Percentiles rank a stretch among this genome's conserved stretches.
Conservation (phyloP, 2,113 vertebrate species). For the Peromyscus maniculatus region DNA sequence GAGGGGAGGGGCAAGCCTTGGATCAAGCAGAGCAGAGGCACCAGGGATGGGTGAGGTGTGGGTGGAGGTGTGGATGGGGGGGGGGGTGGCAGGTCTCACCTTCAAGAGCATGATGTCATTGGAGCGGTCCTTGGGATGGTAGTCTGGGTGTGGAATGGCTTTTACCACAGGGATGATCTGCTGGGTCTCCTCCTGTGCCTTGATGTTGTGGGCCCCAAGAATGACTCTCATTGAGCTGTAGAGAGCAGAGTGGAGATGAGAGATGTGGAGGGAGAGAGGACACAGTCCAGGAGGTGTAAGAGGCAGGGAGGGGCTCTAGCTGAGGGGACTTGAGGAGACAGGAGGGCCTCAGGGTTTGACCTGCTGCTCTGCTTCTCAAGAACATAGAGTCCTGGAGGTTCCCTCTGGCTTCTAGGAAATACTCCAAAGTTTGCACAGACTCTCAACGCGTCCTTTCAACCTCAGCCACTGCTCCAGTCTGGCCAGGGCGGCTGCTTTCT, state of each 20-base stretch:
- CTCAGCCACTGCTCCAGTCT: no score
- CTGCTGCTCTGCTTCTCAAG: background rate
- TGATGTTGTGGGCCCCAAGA: conserved; percentile 74
- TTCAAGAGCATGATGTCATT: conserved; percentile 75
- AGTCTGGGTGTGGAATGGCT: conserved; percentile 38
- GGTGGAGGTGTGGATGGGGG: no score
- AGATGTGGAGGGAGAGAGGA: rapidly evolving
- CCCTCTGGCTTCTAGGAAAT: background rate
- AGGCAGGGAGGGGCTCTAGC: background rate
- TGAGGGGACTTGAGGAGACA: background rate
- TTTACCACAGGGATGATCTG: conserved; percentile 2
- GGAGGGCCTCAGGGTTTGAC: no score
- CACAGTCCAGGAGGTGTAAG: background rate
- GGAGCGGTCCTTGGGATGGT: rapidly evolving
- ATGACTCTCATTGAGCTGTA: conserved; percentile 11
- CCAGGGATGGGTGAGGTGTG: no score
- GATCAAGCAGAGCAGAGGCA: no score
- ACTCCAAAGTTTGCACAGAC: no score
- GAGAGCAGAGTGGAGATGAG: background rate
- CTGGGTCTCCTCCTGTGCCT: background rate
- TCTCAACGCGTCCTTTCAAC: no score
- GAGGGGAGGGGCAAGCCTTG: background rate
- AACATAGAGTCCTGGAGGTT: background rate
- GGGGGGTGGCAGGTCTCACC: background rate
- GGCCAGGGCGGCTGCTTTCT: no score